phyloP scores from a whole-genome alignment of 2,113 vertebrate species.

The Thamnophis sirtalis region DNA sequence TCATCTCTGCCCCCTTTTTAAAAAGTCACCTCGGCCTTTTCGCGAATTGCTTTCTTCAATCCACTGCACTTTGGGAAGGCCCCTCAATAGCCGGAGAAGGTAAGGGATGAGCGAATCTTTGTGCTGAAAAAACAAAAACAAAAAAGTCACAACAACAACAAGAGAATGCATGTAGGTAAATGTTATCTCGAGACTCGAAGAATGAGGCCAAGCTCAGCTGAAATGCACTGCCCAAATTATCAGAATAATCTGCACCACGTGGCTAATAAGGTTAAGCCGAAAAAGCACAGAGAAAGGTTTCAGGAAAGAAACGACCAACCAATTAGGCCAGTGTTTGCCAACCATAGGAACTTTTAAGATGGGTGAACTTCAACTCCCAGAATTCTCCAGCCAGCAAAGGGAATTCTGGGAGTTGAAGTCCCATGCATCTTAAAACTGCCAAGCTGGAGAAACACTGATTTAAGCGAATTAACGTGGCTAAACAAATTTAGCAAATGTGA shows the following conservation, averaged over 20 bases:
- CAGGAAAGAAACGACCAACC: neutral
- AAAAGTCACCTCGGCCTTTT: conserved; percentile 81
- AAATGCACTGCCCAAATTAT: neutral
- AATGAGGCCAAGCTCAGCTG: neutral
- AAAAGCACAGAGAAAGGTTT: neutral
- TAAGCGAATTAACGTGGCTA: neutral
- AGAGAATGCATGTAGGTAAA: neutral
- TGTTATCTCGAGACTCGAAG: neutral
- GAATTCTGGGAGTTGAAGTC: neutral
- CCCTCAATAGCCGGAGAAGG: conserved; percentile 87
- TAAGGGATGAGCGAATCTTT: conserved; percentile 89
- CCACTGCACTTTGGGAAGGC: conserved; percentile 91
- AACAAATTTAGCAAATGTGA: neutral
- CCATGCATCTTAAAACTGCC: neutral
- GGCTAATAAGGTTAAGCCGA: too few species aligned
- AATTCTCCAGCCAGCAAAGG: neutral
- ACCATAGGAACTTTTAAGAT: neutral
- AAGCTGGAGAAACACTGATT: neutral
- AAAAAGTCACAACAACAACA: neutral
- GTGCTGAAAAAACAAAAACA: conserved; percentile 72
- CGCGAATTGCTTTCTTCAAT: conserved; percentile 89
- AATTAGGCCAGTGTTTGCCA: neutral
- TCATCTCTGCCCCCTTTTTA: fast-evolving
- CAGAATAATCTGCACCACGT: neutral
- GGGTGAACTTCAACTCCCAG: neutral